Base-by-base conservation (phyloP, 2,113 vertebrate species). In the Gopherus evgoodei region DNA sequence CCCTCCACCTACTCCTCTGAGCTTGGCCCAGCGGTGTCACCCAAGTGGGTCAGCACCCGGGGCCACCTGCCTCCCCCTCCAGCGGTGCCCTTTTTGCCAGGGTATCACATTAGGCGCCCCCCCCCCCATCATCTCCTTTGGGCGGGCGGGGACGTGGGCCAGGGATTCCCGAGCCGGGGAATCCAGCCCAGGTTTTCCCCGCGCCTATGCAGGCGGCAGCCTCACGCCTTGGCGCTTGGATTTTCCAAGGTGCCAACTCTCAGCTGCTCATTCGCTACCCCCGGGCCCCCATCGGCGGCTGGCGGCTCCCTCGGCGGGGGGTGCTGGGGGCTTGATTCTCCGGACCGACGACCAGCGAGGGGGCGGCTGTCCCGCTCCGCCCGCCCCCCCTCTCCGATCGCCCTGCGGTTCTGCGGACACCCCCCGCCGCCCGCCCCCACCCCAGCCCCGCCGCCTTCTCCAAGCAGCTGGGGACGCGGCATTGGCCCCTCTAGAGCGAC, bases 151-250 rank as follows among this genome's bases (percentile, higher is more conserved):
- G 76, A 35, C 12, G 42, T 3, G 80, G 49, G 54, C 62, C 65
- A 2, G 65, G 35, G 65, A 10, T 21, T 90, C 88, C 65, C 7
- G 65, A 72, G 65, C 65, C 65, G 25, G 13, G 29, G 13, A 38
- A 82, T 91, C 90, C 90, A 78, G 50, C 57, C 90, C 84, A 27
- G 90, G 84, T 59, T 91, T 91, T 91, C 79, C 84, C 75, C 47
- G 44, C 35, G 79, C 24, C 59, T 42, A 31, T 81, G 81, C 90
- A 91, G 78, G 50, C 47, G 38, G 29, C 47, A 53, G 24, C 81
- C 82, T 49, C 79, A 82, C 82, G 84, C 84, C 90, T 86, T 19
- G 86, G 83, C 86, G 84, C 65, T 79, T 78, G 90, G 24, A 11
- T 83, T 54, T 79, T 76, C 47, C 90, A 56, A 62, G 84, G 93